Base-by-base conservation (phyloP, 2,113 vertebrate species). In the Siniperca knerii region DNA sequence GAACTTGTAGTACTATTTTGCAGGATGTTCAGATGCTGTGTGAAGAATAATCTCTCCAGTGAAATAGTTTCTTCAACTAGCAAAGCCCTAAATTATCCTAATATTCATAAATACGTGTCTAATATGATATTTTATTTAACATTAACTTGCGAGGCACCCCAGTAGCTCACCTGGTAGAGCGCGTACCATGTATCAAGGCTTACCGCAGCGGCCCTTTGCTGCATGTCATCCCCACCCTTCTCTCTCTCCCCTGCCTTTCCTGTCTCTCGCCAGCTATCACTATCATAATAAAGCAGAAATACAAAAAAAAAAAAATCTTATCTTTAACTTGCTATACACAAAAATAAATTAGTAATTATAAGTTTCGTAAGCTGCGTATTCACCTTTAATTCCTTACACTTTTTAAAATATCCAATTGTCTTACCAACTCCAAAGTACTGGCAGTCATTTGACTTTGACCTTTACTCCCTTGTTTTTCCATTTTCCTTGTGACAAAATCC, bases 1-100 rank as follows among this genome's bases (percentile, higher is more conserved):
- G 21, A 16, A 72, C n/a, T 37, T 79, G 9, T 9, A 13, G 12
- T 62, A 40, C 64, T 75, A 42, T 52, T 66, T 25, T 57, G 40
- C 8, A 60, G 29, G 9, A 78, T 55, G n/a, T 68, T 48, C 40
- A 81, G 35, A 61, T 54, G 44, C 42, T 68, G 44, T 16, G n/a
- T 35, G 9, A 6, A 67, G 58, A 15, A 66, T 8, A 71, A 57
- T 4, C 1, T 58, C 52, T 66, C 10, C 8, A 2, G n/a, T 50
- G 11, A 33, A 10, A 20, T 50, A 2, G 2, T 11, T n/a, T 29
- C 5, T 40, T 58, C 1, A 0, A 50, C 40, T 21, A 25, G 12
- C n/a, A 65, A 81, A 66, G 12, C 3, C 2, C 29, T 68, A 10
- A 54, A 40, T 29, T 50, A 25, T 10, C 25, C 8, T 12, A 18